Conservation (phyloP, 2,113 vertebrate genomes). For the Clarias batrachus region DNA sequence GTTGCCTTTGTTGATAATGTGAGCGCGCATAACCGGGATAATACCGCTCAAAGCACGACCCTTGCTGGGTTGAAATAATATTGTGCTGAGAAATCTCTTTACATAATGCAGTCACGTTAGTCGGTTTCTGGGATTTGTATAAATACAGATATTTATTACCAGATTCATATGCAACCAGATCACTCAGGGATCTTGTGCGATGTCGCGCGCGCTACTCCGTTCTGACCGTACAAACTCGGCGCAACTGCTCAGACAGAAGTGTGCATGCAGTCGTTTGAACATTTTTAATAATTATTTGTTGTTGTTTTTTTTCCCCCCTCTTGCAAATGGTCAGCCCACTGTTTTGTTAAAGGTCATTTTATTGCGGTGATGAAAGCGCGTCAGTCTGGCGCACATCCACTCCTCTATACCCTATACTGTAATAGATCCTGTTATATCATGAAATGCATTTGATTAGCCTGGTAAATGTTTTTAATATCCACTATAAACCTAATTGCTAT, state of each 20-base stretch:
- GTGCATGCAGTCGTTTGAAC: neutral
- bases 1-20: neutral
- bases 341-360: neutral
- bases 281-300: neutral
- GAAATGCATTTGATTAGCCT: neutral
- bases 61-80: neutral
- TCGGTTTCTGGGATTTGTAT: neutral
- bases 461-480: neutral
- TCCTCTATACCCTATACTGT: neutral
- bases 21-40: neutral
- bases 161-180: neutral
- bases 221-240: neutral
- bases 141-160: neutral
- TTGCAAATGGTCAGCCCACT: neutral
- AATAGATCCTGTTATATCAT: neutral
- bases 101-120: neutral
- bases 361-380: neutral
- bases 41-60: neutral
- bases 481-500: neutral
- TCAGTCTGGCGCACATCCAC: neutral
- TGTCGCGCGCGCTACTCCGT: neutral
- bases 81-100: neutral
- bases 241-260: slow-evolving; percentile 12
- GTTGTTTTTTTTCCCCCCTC: too few species aligned
- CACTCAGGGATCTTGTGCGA: neutral